Evolutionary conservation across 2,888 invertebrate genomes (phyloP).

Genomic region (Strigamia maritima): DNA sequence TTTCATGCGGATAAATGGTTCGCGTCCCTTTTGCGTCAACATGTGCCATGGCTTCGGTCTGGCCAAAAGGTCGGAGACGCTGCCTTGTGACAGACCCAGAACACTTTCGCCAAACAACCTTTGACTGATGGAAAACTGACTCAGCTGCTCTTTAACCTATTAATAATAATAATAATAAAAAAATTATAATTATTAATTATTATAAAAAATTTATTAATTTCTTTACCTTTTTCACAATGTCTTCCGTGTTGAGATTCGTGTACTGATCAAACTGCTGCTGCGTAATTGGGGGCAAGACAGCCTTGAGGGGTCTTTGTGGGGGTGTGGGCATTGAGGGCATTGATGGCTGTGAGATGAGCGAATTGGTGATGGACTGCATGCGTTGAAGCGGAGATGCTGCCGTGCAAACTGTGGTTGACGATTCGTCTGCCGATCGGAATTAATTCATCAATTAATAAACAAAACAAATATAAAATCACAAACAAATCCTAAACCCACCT

Average conservation of each 20-base stretch:
- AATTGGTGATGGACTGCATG: conserved; percentile 98
- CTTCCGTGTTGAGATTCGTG: conserved; percentile 96
- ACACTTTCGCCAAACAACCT: conserved; percentile 97
- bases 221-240: conserved; percentile 84
- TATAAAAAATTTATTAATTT: neutral
- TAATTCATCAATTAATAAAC: conserved; percentile 55
- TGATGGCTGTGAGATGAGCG: conserved; percentile 74
- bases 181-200: neutral
- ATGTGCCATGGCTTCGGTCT: conserved; percentile 99
- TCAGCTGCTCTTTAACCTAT: conserved; percentile 84
- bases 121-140: conserved; percentile 96
- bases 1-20: conserved; percentile 96
- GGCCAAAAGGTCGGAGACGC: conserved; percentile 93
- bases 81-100: conserved; percentile 92
- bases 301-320: conserved; percentile 85
- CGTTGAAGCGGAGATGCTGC: conserved; percentile 86
- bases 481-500: conserved; percentile 51
- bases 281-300: conserved; percentile 94
- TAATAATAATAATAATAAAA: conserved; percentile 43
- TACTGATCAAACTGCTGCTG: conserved; percentile 98
- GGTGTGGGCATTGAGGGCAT: conserved; percentile 77
- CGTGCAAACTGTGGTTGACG: conserved; percentile 60
- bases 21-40: conserved; percentile 94
- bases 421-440: conserved; percentile 75
- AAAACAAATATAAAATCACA: neutral